Conservation (phyloP, 2,113 vertebrate species). For the Catharus bicknelli region DNA sequence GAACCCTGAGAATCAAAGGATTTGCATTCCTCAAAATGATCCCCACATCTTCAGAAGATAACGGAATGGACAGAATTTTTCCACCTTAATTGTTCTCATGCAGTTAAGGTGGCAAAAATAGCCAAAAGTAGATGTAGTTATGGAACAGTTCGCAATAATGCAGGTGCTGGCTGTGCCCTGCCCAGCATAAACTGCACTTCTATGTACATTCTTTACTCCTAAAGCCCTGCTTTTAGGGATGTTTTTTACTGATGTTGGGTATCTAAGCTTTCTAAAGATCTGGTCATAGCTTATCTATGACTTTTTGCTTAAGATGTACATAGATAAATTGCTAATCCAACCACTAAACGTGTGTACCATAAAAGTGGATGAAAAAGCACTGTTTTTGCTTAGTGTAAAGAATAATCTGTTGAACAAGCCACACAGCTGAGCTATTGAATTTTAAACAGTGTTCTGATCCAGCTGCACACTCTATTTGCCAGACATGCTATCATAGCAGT, state of each 20-base stretch:
- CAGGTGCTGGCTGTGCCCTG: background rate
- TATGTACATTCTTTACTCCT: background rate
- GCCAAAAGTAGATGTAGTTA: background rate
- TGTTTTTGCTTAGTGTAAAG: background rate
- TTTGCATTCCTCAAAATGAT: background rate
- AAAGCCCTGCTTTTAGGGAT: background rate
- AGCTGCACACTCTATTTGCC: background rate
- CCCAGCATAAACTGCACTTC: background rate
- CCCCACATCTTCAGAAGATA: background rate
- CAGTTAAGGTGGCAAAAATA: no score
- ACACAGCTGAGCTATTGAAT: background rate
- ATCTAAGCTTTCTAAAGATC: background rate
- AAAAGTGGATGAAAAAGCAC: background rate
- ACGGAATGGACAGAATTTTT: background rate
- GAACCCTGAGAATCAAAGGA: background rate
- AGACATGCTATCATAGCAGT: background rate
- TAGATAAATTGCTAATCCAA: background rate
- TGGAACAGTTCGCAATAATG: background rate
- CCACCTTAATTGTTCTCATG: background rate
- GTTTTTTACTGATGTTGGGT: background rate
- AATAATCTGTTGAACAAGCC: background rate
- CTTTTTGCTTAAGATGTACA: background rate
- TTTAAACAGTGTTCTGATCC: background rate
- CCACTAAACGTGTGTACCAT: background rate
- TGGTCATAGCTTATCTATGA: background rate